Base-by-base conservation (phyloP, 2,888 invertebrate genomes). In the Eudemis profundana region DNA sequence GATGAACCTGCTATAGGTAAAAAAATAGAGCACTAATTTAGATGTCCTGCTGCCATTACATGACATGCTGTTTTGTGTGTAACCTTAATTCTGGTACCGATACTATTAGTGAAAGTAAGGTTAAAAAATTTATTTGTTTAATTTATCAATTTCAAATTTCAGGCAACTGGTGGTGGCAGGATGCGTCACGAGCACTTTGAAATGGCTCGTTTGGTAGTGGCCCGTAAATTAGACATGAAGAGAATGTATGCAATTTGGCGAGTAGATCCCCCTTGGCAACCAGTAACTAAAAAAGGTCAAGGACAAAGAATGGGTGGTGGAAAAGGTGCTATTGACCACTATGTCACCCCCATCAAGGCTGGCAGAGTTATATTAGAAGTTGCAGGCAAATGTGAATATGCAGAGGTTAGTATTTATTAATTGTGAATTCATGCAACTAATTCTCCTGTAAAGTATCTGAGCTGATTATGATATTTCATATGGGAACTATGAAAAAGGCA, bases 271-370 rank as follows among this genome's bases (percentile, higher is more conserved):
- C 98, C 99, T 0, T 99, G 99, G 99, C 98, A 99, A 78, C 97
- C 99, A 0, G 89, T 98, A 8, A 97, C 97, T 0, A 97, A 96
- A 84, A 97, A 97, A 83, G 96, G 97, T 0, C 96, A 96, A 83
- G 99, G 99, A 0, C 95, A 96, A 71, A 93, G 98, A 75, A 97
- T 98, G 97, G 99, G 99, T 7, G 98, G 98, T 70, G 99, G 99
- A 12, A 99, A 99, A 93, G 98, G 97, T 5, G 93, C 95, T 0
- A 98, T 99, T 66, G 96, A 98, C 81, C 97, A 98, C 85, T 99
- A 98, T 84, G 97, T 96, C 0, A 98, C 98, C 0, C 99, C 99
- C 0, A 86, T 99, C 2, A 98, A 96, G 92, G 93, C 96, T 29
- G 97, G 97, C 47, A 93, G 99, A 74, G 95, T 99, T 19, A 97